Base-by-base conservation (phyloP, 1,140 invertebrate species). In the Protaetia brevitarsis region DNA sequence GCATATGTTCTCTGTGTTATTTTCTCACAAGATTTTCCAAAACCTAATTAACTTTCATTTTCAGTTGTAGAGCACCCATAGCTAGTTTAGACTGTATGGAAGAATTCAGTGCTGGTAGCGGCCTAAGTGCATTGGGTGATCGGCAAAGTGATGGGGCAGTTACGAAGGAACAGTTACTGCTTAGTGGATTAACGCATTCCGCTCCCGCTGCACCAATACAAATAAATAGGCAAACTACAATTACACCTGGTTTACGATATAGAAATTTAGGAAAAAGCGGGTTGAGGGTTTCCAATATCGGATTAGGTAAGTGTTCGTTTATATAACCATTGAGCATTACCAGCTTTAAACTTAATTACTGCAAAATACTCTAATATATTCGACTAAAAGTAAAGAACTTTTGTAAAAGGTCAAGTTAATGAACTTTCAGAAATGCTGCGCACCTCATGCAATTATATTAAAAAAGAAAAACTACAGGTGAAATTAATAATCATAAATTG, bases 251-350 rank as follows among this genome's bases (percentile, higher is more conserved):
- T 31, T 84, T 95, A 71, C 85, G 92, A 13, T 94, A 94, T 81
- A 87, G 93, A 78, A 96, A 96, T 81, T 85, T 97, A 67, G 94
- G 94, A 21, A 96, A 96, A 81, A 95, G 92, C 74, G 94, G 94
- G 60, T 84, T 97, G 66, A 85, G 93, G 70, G 93, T 96, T 60
- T 95, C 94, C 68, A 95, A 94, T 78, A 89, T 97, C 73, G 94
- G 93, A 67, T 83, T 96, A 74, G 89, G 89, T 88, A 83, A 82
- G 83, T 19, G 13, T 80, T 11, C n/a, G 10, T 51, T 51, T 19
- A 1, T 16, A 51, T 19, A 16, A 16, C 2, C 2, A 16, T 23
- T 1, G n/a, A n/a, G n/a, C n/a, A n/a, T n/a, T n/a, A n/a, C n/a
- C n/a, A n/a, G n/a, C n/a, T n/a, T n/a, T n/a, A n/a, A n/a, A n/a